Percentiles rank a stretch among this genome's conserved stretches.
phyloP scores from a whole-genome alignment of 2,888 invertebrate species.

The Troglohyphantes excavatus region DNA sequence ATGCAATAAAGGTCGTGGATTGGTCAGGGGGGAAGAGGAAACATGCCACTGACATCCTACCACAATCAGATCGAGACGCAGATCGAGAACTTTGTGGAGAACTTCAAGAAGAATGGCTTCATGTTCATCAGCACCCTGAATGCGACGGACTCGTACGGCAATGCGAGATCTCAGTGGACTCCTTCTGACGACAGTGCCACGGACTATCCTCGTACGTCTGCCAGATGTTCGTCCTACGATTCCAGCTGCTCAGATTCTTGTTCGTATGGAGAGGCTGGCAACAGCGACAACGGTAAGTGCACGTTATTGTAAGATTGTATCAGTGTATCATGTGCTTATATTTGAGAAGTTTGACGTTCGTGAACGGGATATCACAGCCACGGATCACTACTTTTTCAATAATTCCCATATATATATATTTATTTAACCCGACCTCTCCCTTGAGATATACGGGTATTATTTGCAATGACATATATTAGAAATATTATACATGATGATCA shows the following conservation, averaged over 20 bases:
- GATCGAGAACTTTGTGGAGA: constrained; percentile 77
- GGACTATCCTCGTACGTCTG: constrained; percentile 56
- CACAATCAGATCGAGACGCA: constrained; percentile 77
- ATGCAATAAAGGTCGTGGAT: no score
- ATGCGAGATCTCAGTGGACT: constrained; percentile 61
- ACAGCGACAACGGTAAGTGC: constrained; percentile 76
- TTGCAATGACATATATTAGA: no score
- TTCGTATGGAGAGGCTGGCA: constrained; percentile 65
- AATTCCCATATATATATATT: no score
- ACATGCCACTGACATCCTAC: constrained; percentile 69
- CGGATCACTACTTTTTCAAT: no score
- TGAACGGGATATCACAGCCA: no score
- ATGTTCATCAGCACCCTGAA: constrained; percentile 68
- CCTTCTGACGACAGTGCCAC: constrained; percentile 74
- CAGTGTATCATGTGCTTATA: no score
- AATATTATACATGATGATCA: no score
- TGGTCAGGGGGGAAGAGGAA: not conserved
- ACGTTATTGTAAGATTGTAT: not conserved
- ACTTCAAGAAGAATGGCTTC: constrained; percentile 77
- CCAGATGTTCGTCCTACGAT: constrained; percentile 60
- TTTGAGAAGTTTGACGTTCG: no score
- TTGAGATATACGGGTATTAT: no score
- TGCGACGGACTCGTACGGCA: constrained; percentile 51
- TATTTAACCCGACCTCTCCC: no score
- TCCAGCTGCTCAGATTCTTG: constrained; percentile 74